Conservation (phyloP, 2,888 invertebrate genomes). For the Dasysyrphus tricinctus region DNA sequence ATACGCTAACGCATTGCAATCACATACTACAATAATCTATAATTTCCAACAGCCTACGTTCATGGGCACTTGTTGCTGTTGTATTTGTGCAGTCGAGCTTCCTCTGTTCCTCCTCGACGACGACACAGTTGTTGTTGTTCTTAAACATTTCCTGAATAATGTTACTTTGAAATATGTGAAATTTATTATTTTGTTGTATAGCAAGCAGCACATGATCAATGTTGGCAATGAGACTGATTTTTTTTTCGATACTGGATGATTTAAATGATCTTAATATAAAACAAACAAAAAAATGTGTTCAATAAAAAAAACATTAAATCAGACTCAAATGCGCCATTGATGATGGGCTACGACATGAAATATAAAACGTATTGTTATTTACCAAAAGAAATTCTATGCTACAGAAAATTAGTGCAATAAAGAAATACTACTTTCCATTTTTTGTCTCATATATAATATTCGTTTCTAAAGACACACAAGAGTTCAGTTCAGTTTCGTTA, state of each 20-base stretch:
- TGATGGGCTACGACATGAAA: slow-evolving; percentile 75
- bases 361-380: slow-evolving; percentile 78
- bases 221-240: slow-evolving; percentile 37
- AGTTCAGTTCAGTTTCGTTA: slow-evolving; percentile 60
- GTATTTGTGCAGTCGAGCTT: slow-evolving; percentile 78
- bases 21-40: slow-evolving; percentile 76
- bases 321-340: slow-evolving; percentile 35
- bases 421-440: slow-evolving; percentile 69
- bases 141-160: slow-evolving; percentile 68
- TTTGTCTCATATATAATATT: slow-evolving; percentile 52
- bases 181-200: slow-evolving; percentile 73
- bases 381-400: slow-evolving; percentile 74
- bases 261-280: slow-evolving; percentile 79
- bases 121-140: slow-evolving; percentile 72
- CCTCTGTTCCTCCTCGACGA: slow-evolving; percentile 75
- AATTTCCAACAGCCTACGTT: slow-evolving; percentile 78
- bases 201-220: slow-evolving; percentile 63
- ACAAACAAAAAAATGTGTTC: slow-evolving; percentile 38
- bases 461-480: slow-evolving; percentile 47
- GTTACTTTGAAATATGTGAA: slow-evolving; percentile 74
- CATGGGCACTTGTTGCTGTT: slow-evolving; percentile 78
- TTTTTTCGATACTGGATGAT: slow-evolving; percentile 77
- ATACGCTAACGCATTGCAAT: slow-evolving; percentile 69
- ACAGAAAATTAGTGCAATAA: slow-evolving; percentile 74
- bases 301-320: background rate